Evolutionary conservation across 2,797 vertebrate species (phyloP).

Genomic region (Eurystomus glaucurus): DNA sequence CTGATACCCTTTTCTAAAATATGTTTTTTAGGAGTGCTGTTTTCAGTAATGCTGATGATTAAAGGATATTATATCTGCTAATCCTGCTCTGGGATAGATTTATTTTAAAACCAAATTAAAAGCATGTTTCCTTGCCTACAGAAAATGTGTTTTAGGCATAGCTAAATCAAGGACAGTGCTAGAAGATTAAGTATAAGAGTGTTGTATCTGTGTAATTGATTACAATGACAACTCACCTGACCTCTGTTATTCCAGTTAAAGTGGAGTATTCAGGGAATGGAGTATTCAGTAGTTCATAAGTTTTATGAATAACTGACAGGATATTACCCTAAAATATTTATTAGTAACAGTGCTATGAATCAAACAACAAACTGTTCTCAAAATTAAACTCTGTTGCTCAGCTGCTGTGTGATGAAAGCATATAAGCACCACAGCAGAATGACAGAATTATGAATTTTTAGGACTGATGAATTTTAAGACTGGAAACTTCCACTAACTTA

Average conservation of each 20-base stretch:
- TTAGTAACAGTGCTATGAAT: not conserved
- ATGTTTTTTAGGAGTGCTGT: not conserved
- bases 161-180: not conserved
- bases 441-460: not conserved
- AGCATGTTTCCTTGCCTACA: not conserved
- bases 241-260: not conserved
- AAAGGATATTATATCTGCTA: not conserved
- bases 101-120: not conserved
- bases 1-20: not conserved
- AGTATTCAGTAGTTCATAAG: not conserved
- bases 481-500: not conserved
- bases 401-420: not conserved
- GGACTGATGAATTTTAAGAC: not conserved
- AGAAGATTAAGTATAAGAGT: not conserved
- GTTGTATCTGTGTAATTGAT: not conserved
- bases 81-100: not conserved
- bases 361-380: not conserved
- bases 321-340: not conserved
- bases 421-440: not conserved
- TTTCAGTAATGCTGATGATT: not conserved
- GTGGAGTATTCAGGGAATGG: not conserved
- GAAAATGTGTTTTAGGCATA: not conserved
- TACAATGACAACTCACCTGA: not conserved
- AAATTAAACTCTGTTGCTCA: not conserved
- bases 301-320: not conserved